Evolutionary conservation across 2,797 vertebrate species (phyloP).

Genomic region (Oceanodroma leucorhoa): DNA sequence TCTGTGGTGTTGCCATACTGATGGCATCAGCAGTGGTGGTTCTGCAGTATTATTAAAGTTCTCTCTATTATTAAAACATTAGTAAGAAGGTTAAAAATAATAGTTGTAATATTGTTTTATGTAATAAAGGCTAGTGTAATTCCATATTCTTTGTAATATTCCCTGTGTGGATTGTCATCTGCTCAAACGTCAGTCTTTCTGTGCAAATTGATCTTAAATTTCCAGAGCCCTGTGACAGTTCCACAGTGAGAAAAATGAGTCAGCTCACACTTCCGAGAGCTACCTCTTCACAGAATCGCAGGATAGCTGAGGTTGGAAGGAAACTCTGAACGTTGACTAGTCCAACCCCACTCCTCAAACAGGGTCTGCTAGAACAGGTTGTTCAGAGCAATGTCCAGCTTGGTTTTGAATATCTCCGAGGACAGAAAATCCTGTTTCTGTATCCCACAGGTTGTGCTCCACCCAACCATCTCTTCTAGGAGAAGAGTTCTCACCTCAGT

Average conservation of each 20-base stretch:
- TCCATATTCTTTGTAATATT: not conserved
- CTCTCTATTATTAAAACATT: not conserved
- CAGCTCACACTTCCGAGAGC: not conserved
- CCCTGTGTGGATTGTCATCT: not conserved
- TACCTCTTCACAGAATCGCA: not conserved
- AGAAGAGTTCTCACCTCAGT: not conserved
- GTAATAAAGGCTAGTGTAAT: not conserved
- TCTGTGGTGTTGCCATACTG: not conserved
- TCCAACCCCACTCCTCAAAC: not conserved
- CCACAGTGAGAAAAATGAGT: not conserved
- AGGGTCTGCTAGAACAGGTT: not conserved
- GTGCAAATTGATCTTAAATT: not conserved
- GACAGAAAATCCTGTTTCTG: not conserved
- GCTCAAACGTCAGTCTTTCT: not conserved
- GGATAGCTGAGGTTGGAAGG: not conserved
- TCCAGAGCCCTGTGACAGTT: not conserved
- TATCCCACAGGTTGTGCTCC: not conserved
- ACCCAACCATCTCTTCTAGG: not conserved
- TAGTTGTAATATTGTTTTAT: not conserved
- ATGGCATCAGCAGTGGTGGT: accelerated
- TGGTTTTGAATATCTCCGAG: not conserved
- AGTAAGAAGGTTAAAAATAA: not conserved
- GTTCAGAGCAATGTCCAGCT: not conserved
- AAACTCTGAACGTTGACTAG: not conserved
- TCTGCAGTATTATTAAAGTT: not conserved